Conservation (phyloP, 2,888 invertebrate genomes). For the Cephus pygmeus region DNA sequence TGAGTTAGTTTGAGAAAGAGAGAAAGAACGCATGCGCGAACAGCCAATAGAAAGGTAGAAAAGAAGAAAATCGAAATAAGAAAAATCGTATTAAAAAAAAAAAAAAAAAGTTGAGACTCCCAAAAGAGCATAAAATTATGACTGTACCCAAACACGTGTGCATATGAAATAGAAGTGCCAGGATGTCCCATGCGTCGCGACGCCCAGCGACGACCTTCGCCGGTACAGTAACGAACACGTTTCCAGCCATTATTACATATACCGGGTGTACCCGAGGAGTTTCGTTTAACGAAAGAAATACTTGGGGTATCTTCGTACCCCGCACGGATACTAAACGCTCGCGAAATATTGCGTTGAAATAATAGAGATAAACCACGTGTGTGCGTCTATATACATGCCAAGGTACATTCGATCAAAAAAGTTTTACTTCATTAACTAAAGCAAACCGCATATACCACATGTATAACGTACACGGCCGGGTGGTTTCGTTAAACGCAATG, state of each 20-base stretch:
- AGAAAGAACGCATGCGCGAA: not conserved
- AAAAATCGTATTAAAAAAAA: not conserved
- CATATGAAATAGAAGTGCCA: not conserved
- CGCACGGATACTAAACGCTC: not conserved
- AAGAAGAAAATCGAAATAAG: not conserved
- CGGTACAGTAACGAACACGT: not conserved
- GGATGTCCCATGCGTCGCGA: not conserved
- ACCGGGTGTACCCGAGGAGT: not conserved
- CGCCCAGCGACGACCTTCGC: not conserved
- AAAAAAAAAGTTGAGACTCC: conserved; percentile 8
- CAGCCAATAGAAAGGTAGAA: not conserved
- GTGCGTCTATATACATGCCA: too few species aligned
- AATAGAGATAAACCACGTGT: not conserved
- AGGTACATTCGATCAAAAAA: too few species aligned
- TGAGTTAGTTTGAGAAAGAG: not conserved
- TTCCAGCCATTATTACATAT: not conserved
- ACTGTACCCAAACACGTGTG: not conserved
- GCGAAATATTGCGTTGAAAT: not conserved
- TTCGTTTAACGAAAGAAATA: not conserved
- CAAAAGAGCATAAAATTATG: not conserved
- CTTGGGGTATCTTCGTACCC: not conserved
- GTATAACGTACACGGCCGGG: too few species aligned
- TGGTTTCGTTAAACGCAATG: too few species aligned
- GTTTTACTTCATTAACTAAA: too few species aligned
- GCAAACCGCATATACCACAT: too few species aligned